These are phyloP conservation scores for Listrodromus nycthemerus DNA, from an alignment of 2,888 invertebrate genomes.

Conservation along the genomic window DNA sequence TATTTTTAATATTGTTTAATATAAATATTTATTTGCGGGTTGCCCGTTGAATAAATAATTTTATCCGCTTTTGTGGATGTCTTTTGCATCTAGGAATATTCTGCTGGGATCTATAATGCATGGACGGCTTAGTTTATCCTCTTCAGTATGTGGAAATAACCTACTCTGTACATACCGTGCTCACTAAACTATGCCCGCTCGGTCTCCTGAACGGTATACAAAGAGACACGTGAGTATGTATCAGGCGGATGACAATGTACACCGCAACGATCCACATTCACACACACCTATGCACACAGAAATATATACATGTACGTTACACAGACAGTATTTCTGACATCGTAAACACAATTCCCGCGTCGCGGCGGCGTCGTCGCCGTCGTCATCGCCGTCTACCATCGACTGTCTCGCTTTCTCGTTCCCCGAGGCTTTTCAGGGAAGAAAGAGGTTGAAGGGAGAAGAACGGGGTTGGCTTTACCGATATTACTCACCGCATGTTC, in stretches of 20 bases:
- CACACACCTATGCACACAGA: neutral
- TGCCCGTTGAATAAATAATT: neutral
- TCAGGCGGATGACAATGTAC: slow-evolving; percentile 54
- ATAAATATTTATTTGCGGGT: too few relatives aligned
- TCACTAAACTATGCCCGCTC: slow-evolving; percentile 31
- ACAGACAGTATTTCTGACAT: slow-evolving; percentile 36
- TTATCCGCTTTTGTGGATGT: neutral
- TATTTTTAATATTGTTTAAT: too few relatives aligned
- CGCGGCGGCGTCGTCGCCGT: slow-evolving; percentile 23
- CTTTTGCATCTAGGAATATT: neutral
- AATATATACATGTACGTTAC: neutral
- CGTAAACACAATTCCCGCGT: slow-evolving; percentile 66
- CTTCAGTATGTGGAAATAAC: slow-evolving; percentile 20
- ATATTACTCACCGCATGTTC: slow-evolving; percentile 62
- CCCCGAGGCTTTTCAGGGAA: slow-evolving; percentile 45
- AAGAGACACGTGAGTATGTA: slow-evolving; percentile 8
- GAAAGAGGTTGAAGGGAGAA: slow-evolving; percentile 32
- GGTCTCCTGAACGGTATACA: neutral
- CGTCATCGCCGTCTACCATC: slow-evolving; percentile 30
- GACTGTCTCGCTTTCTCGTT: slow-evolving; percentile 47
- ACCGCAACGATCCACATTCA: slow-evolving; percentile 49
- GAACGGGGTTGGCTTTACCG: slow-evolving; percentile 52
- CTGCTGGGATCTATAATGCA: neutral
- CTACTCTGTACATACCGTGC: slow-evolving; percentile 47
- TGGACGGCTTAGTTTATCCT: neutral